These are phyloP conservation scores for Oophaga sylvatica DNA, from an alignment of 2,797 vertebrate genomes.

Conservation along the genomic window DNA sequence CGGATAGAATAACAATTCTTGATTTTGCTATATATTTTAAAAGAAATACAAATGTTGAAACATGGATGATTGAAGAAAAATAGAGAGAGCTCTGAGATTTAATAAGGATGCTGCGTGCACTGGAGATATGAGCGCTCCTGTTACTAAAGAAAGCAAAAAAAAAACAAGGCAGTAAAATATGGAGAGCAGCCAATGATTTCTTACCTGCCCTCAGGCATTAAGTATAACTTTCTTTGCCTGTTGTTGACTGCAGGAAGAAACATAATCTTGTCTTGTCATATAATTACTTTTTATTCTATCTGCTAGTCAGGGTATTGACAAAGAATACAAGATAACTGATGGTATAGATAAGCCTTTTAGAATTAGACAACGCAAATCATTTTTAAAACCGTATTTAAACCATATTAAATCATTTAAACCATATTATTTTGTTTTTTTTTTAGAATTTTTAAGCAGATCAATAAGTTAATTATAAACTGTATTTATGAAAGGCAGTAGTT, in stretches of 20 bases:
- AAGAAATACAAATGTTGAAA: not conserved
- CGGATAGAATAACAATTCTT: not conserved
- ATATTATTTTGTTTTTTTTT: not conserved
- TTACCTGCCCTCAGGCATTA: not conserved
- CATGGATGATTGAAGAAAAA: not conserved
- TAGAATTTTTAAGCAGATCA: not conserved
- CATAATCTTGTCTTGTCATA: not conserved
- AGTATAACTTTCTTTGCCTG: not conserved
- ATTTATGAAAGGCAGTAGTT: too few species aligned
- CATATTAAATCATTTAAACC: not conserved
- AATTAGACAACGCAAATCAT: not conserved
- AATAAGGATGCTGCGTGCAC: not conserved
- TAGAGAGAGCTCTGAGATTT: not conserved
- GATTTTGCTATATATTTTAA: not conserved
- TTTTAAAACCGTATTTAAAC: not conserved
- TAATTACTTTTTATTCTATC: not conserved
- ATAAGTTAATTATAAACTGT: not conserved
- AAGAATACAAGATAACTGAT: not conserved
- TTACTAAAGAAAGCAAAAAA: not conserved
- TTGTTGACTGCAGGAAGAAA: not conserved
- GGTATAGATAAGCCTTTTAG: not conserved
- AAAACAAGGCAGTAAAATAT: not conserved
- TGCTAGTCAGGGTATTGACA: not conserved
- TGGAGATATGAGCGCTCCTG: not conserved
- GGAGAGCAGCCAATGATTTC: not conserved